Evolutionary conservation across 1,140 invertebrate genomes (phyloP).

Genomic region (Atta colombica): DNA sequence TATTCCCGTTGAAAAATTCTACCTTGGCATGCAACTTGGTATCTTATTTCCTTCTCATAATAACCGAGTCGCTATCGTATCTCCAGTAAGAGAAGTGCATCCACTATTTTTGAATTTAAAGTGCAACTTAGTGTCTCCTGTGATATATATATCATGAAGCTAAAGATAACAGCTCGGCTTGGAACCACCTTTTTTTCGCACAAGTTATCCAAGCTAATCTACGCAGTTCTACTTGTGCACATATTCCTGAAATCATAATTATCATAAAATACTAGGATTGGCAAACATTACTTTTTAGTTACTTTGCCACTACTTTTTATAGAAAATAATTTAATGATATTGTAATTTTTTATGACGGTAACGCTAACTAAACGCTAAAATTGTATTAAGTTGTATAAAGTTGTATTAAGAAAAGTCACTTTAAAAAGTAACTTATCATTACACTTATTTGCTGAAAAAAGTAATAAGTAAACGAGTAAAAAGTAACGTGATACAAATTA

Average conservation of each 20-base stretch:
- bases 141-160: slow-evolving; percentile 54
- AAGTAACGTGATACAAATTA: too few species aligned
- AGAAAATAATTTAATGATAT: too few species aligned
- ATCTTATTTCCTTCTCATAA: slow-evolving; percentile 58
- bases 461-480: too few species aligned
- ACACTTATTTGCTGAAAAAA: too few species aligned
- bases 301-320: too few species aligned
- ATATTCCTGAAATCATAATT: background rate
- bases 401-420: too few species aligned
- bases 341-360: too few species aligned
- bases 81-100: slow-evolving; percentile 32
- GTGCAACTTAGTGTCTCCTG: slow-evolving; percentile 55
- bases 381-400: too few species aligned
- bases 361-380: too few species aligned
- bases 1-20: slow-evolving; percentile 54
- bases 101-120: slow-evolving; percentile 62
- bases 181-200: slow-evolving; percentile 25
- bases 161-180: slow-evolving; percentile 56
- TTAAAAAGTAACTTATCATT: too few species aligned
- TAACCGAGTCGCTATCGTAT: slow-evolving; percentile 41
- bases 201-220: slow-evolving; percentile 25
- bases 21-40: slow-evolving; percentile 1
- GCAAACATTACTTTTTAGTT: too few species aligned
- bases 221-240: slow-evolving; percentile 2
- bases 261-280: too few species aligned